A percentile compares a stretch with the other conserved stretches of the same genome.
Conservation (phyloP, 2,113 vertebrate genomes). For the Recurvirostra avosetta region DNA sequence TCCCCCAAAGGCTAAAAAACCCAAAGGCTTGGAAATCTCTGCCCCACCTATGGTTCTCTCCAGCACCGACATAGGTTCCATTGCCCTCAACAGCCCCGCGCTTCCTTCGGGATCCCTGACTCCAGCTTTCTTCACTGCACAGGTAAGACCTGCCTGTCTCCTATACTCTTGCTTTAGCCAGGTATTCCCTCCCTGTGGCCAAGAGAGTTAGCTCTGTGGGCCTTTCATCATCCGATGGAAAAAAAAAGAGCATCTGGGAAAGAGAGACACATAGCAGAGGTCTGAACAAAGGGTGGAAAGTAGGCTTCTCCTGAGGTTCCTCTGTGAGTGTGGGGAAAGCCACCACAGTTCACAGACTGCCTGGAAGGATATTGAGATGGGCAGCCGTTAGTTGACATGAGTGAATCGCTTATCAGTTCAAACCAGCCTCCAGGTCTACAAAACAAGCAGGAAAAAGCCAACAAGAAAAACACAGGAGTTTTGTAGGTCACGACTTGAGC, state of each 20-base stretch:
- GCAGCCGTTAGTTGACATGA: neutral
- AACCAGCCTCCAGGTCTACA: neutral
- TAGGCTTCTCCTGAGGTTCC: neutral
- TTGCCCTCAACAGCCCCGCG: constrained; percentile 92
- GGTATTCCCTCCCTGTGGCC: neutral
- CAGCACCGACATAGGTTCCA: constrained; percentile 88
- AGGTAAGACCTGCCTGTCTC: constrained; percentile 75
- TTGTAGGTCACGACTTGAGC: neutral
- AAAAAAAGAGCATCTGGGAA: neutral
- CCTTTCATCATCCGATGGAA: neutral
- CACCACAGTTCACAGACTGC: neutral
- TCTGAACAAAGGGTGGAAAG: neutral
- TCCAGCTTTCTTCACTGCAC: constrained; percentile 92
- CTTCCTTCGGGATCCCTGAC: constrained; percentile 93
- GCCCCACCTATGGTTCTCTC: constrained; percentile 87
- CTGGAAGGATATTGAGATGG: neutral
- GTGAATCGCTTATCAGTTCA: neutral
- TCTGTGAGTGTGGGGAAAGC: neutral
- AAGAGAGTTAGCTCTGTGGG: neutral
- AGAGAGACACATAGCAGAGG: neutral
- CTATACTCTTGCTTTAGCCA: neutral
- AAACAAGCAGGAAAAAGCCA: neutral
- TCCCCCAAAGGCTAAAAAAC: constrained; percentile 91
- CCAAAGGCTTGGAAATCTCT: constrained; percentile 93
- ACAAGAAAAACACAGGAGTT: neutral